phyloP scores from a whole-genome alignment of 1,140 invertebrate genomes.

The Cotesia vestalis region DNA sequence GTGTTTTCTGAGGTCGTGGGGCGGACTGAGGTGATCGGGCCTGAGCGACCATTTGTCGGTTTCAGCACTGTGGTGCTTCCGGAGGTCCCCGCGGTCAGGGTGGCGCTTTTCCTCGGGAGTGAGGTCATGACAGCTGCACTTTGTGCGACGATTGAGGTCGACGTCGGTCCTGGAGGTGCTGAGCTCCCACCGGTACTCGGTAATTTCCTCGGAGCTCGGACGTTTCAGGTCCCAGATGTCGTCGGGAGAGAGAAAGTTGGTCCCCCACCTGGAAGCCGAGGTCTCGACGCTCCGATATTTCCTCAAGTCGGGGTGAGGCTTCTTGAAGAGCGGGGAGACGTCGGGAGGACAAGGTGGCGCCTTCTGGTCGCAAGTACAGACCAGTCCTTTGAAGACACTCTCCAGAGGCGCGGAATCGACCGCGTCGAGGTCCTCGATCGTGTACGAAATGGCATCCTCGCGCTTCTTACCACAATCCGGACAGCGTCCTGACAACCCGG shows the following conservation, averaged over 20 bases:
- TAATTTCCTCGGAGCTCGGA: conserved; percentile 45
- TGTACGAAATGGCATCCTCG: conserved; percentile 56
- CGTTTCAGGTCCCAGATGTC: conserved; percentile 56
- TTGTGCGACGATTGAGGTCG: conserved; percentile 49
- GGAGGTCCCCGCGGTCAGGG: conserved; percentile 55
- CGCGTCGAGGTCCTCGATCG: conserved; percentile 62
- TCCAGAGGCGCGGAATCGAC: conserved; percentile 52
- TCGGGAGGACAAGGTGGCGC: conserved; percentile 12
- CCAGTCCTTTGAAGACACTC: conserved; percentile 43
- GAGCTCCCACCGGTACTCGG: conserved; percentile 61
- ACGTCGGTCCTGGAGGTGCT: conserved; percentile 60
- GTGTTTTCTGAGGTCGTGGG: conserved; percentile 60
- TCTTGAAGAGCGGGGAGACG: conserved; percentile 5
- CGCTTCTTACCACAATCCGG: conserved; percentile 53
- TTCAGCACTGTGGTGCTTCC: conserved; percentile 63
- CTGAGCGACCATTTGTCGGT: conserved; percentile 60
- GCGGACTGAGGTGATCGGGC: conserved; percentile 44
- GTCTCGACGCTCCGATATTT: conserved; percentile 50
- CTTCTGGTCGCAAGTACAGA: conserved; percentile 44
- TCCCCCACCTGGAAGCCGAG: conserved; percentile 47
- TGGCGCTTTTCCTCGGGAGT: conserved; percentile 55
- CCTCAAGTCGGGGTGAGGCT: conserved; percentile 43
- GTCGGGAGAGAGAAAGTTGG: conserved; percentile 58
- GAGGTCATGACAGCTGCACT: conserved; percentile 56
- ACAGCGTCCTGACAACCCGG: conserved; percentile 45